Percentiles rank a stretch among this genome's conserved stretches.
phyloP scores from a whole-genome alignment of 2,797 vertebrate species.

The Aeoliscus strigatus region DNA sequence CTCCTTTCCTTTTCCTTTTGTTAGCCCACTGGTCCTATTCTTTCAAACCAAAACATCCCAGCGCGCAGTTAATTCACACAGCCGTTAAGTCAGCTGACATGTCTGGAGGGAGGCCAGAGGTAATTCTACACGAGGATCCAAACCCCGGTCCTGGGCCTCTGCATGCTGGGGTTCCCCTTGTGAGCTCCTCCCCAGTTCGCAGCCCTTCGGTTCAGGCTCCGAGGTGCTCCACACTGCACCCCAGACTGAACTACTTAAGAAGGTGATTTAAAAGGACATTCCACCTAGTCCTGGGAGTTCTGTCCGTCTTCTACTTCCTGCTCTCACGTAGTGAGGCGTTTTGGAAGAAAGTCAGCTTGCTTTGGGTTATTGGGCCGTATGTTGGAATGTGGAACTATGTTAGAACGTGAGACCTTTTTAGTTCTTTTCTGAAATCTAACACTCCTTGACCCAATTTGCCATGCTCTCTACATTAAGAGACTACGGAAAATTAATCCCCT shows the following conservation, averaged over 20 bases:
- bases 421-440: constrained; percentile 10
- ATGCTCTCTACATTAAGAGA: neutral
- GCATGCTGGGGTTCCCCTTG: constrained; percentile 60
- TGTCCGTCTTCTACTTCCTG: constrained; percentile 58
- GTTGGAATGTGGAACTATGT: too few relatives aligned
- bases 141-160: constrained; percentile 64
- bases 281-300: constrained; percentile 51
- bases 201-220: constrained; percentile 33
- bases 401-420: too few relatives aligned
- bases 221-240: constrained; percentile 38
- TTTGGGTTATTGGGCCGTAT: constrained; percentile 27
- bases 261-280: constrained; percentile 60
- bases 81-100: constrained; percentile 68
- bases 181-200: constrained; percentile 56
- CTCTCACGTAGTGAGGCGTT: constrained; percentile 31
- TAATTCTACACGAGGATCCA: constrained; percentile 64
- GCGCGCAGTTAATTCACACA: constrained; percentile 56
- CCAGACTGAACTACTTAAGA: constrained; percentile 63
- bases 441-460: constrained; percentile 20
- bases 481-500: constrained; percentile 1
- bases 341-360: constrained; percentile 14
- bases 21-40: constrained; percentile 36
- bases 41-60: constrained; percentile 75
- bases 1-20: constrained; percentile 20
- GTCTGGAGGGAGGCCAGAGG: constrained; percentile 64